Conservation (phyloP, 1,140 invertebrate genomes). For the Micrasema longulum region DNA sequence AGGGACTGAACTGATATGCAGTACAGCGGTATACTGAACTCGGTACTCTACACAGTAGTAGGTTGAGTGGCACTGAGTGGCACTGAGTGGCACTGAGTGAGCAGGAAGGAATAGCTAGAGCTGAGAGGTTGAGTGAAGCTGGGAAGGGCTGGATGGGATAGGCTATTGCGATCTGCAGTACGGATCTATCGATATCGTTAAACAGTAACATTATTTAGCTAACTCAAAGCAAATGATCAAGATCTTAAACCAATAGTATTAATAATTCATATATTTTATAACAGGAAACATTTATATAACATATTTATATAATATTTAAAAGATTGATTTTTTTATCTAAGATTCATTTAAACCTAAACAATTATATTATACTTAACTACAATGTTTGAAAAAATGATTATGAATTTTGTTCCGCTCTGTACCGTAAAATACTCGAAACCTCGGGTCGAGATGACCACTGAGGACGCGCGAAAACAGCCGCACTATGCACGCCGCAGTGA, state of each 20-base stretch:
- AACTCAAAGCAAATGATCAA: slow-evolving; percentile 45
- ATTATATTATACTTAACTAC: slow-evolving; percentile 54
- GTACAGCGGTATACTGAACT: not conserved
- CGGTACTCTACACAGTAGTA: not conserved
- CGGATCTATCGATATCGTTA: slow-evolving; percentile 17
- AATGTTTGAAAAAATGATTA: slow-evolving; percentile 33
- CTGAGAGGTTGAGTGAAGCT: not conserved
- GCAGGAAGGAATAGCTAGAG: no score
- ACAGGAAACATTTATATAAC: slow-evolving; percentile 72
- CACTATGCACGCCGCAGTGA: no score
- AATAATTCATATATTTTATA: slow-evolving; percentile 70
- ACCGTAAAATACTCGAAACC: slow-evolving; percentile 6
- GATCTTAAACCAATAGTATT: slow-evolving; percentile 54
- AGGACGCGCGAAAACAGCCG: no score
- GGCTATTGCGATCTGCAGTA: slow-evolving; percentile 1
- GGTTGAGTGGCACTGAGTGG: not conserved
- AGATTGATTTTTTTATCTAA: slow-evolving; percentile 68
- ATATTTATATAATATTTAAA: slow-evolving; percentile 72
- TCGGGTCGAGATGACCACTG: slow-evolving; percentile 14
- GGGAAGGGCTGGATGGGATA: not conserved
- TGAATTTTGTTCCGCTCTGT: slow-evolving; percentile 19
- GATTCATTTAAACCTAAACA: slow-evolving; percentile 56
- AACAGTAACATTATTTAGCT: slow-evolving; percentile 30
- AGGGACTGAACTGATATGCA: not conserved
- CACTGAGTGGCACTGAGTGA: not conserved